These are phyloP conservation scores for Pseudopodoces humilis DNA, from an alignment of 2,113 vertebrate genomes.

Conservation along the genomic window DNA sequence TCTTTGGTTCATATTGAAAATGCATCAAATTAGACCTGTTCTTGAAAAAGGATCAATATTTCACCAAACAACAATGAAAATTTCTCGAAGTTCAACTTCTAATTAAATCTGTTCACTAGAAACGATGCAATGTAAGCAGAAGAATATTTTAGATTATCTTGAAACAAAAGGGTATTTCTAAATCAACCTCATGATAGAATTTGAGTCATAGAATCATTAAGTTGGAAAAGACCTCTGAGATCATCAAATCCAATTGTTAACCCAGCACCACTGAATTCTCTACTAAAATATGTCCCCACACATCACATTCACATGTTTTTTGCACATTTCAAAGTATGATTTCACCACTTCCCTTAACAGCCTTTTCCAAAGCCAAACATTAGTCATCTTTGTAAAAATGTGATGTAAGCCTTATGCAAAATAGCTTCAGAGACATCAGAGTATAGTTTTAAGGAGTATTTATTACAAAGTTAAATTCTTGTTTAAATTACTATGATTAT, in stretches of 20 bases:
- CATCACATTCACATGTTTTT: background rate
- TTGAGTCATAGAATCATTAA: background rate
- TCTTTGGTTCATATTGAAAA: background rate
- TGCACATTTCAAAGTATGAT: background rate
- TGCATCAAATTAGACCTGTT: background rate
- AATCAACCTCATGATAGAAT: background rate
- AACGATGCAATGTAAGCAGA: background rate
- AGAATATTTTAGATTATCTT: background rate
- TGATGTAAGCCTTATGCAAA: background rate
- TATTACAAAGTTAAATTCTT: background rate
- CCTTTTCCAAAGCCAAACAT: background rate
- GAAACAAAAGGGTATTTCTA: background rate
- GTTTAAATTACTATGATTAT: background rate
- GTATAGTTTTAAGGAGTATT: background rate
- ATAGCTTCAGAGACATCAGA: background rate
- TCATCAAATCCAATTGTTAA: rapidly evolving
- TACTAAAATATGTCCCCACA: background rate
- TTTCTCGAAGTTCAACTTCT: background rate
- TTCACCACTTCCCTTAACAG: background rate
- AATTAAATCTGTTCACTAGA: background rate
- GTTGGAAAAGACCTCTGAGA: background rate
- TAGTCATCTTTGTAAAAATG: background rate
- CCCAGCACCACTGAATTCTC: background rate
- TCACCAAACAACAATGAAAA: background rate
- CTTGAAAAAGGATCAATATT: background rate